phyloP scores from a whole-genome alignment of 2,113 vertebrate species.

The Onychostruthus taczanowskii region DNA sequence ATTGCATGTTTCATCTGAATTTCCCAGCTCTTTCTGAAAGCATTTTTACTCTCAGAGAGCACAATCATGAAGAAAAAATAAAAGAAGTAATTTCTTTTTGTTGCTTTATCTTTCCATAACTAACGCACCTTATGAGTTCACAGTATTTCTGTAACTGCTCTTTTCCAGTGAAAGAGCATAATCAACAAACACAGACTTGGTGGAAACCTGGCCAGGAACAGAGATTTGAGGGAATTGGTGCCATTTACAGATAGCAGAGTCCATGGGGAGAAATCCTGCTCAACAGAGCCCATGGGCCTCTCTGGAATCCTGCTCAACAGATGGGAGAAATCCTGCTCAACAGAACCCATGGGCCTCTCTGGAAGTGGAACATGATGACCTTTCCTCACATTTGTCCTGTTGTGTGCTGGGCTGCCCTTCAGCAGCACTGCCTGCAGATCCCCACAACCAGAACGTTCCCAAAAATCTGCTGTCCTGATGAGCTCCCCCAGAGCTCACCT shows the following conservation, averaged over 20 bases:
- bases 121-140: not conserved
- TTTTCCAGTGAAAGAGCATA: not conserved
- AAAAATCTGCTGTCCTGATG: not conserved
- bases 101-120: not conserved
- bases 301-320: not conserved
- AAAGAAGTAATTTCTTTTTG: not conserved
- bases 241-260: not conserved
- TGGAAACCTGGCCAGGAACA: not conserved
- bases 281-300: not conserved
- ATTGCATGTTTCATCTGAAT: slow-evolving; percentile 8
- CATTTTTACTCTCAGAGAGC: not conserved
- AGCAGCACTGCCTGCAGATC: not conserved
- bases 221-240: not conserved
- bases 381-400: fast-evolving
- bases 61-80: not conserved
- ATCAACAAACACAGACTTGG: not conserved
- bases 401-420: not conserved
- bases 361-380: fast-evolving
- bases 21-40: slow-evolving; percentile 9
- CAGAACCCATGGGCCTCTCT: not conserved
- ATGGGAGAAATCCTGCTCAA: not conserved
- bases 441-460: not conserved
- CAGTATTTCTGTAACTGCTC: not conserved
- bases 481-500: not conserved
- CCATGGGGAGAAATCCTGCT: not conserved